Evolutionary conservation across 2,113 vertebrate species (phyloP), one percentile per base, ranked within the genome.

Genomic region (Trogon surrucura): DNA sequence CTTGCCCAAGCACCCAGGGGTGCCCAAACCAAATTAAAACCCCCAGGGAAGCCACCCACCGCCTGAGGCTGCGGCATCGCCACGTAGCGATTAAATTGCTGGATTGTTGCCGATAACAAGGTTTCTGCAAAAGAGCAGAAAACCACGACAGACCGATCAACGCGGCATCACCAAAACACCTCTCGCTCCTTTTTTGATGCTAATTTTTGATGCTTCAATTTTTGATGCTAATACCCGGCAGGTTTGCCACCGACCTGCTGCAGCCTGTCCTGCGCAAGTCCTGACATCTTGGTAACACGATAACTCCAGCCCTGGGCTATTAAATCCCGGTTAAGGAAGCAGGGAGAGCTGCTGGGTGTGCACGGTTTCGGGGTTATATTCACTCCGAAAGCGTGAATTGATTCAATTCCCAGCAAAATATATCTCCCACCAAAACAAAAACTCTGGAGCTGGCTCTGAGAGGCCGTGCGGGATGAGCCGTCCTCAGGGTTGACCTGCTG

Each of bases 11-110:
- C 50, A 10, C 30, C 5, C 7, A 0, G 0, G 19, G 58, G 10
- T 71, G 25, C 30, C 45, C 0, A 0, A 29, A 26, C 12, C 41
- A 0, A 0, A 0, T 53, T 27, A 18, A 11, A 36, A 18, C 26
- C 41, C 56, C 25, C 1, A 4, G 38, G 11, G 60, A 38, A 90
- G 7, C 12, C 44, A 6, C 27, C 26, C 13, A 1, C 8, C n/a
- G 18, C 45, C 3, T 8, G 29, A 0, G 0, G 10, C 48, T 0
- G 0, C 5, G 15, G 36, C 4, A 3, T 13, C 13, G 60, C 80
- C 18, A 3, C 20, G 32, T 4, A 13, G 26, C 6, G 44, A 22
- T 51, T 5, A 25, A 7, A 41, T 41, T 11, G 41, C 5, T 0
- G 8, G 21, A 45, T 70, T 0, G 0, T 14, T 20, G 29, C 6